These are phyloP conservation scores for Phania funesta DNA, from an alignment of 2,888 invertebrate species.

Conservation along the genomic window DNA sequence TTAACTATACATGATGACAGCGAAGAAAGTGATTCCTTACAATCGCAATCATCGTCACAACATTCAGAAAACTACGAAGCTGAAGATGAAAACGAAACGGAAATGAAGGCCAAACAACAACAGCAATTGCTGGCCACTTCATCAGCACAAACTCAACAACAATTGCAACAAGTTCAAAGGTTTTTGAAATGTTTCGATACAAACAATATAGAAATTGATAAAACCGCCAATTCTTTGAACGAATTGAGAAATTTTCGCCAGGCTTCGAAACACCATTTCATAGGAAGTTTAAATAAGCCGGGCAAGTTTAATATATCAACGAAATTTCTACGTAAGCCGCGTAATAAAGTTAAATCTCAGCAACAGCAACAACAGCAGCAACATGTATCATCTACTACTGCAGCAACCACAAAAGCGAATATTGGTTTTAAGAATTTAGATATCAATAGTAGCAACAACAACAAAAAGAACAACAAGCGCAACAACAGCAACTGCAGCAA, in stretches of 20 bases:
- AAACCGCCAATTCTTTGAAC: slow-evolving; percentile 25
- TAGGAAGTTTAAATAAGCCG: slow-evolving; percentile 67
- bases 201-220: slow-evolving; percentile 36
- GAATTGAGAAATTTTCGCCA: slow-evolving; percentile 54
- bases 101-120: slow-evolving; percentile 62
- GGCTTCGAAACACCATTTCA: slow-evolving; percentile 28
- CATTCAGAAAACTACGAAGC: slow-evolving; percentile 74
- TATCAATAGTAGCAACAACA: slow-evolving; percentile 36
- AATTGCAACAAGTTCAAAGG: slow-evolving; percentile 58
- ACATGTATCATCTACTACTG: slow-evolving; percentile 32
- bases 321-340: slow-evolving; percentile 77
- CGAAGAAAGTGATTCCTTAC: slow-evolving; percentile 57
- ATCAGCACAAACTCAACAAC: slow-evolving; percentile 60
- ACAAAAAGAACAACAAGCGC: slow-evolving; percentile 41
- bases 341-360: slow-evolving; percentile 72
- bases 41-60: slow-evolving; percentile 67
- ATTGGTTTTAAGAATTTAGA: slow-evolving; percentile 4
- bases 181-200: slow-evolving; percentile 62
- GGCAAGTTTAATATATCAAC: slow-evolving; percentile 78
- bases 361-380: slow-evolving; percentile 42
- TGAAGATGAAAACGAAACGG: slow-evolving; percentile 72
- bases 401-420: slow-evolving; percentile 43
- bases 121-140: slow-evolving; percentile 23
- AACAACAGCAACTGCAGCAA: slow-evolving; percentile 52
- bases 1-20: slow-evolving; percentile 58